Evolutionary conservation across 2,888 invertebrate species (phyloP).

Genomic region (Lumbricus terrestris): DNA sequence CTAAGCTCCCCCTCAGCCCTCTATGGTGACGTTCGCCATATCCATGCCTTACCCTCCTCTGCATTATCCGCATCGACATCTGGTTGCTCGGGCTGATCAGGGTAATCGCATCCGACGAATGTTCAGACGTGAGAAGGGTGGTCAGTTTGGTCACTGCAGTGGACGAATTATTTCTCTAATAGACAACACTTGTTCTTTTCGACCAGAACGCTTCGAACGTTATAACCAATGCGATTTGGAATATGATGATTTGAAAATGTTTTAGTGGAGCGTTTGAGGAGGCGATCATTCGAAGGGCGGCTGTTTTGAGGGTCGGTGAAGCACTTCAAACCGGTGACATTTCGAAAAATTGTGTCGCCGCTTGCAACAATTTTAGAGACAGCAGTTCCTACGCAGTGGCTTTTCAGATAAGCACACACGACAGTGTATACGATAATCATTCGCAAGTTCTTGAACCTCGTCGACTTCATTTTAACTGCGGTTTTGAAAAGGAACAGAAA

Average conservation of each 20-base stretch:
- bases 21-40: neutral
- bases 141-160: no score
- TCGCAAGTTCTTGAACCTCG: neutral
- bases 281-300: neutral
- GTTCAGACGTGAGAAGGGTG: neutral
- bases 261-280: neutral
- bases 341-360: neutral
- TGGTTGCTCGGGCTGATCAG: neutral
- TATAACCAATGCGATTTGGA: neutral
- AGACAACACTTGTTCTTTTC: neutral
- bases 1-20: neutral
- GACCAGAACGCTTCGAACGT: neutral
- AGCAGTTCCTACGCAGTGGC: neutral
- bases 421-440: no score
- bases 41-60: neutral
- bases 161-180: neutral
- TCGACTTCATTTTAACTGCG: neutral
- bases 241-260: neutral
- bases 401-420: neutral
- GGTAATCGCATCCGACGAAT: neutral
- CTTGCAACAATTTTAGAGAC: neutral
- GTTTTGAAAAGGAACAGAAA: neutral
- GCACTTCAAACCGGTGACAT: neutral
- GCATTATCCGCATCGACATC: neutral
- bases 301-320: neutral